Conservation (phyloP, 2,113 vertebrate species). For the Salvelinus namaycush region DNA sequence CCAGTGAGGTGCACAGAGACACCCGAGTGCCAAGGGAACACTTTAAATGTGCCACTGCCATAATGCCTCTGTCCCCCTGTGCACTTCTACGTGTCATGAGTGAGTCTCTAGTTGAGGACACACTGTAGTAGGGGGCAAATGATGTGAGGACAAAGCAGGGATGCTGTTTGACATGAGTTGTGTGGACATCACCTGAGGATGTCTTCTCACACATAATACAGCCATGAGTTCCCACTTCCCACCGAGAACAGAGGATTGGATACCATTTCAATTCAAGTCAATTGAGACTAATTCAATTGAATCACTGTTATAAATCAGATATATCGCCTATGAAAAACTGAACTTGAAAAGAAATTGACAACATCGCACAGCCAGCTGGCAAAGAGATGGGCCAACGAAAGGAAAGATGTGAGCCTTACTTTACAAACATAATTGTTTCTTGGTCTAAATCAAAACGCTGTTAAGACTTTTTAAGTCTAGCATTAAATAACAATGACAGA, state of each 20-base stretch:
- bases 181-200: not conserved
- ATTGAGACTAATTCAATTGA: not conserved
- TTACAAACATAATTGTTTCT: too few relatives aligned
- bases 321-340: too few relatives aligned
- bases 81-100: not conserved
- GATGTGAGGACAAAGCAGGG: not conserved
- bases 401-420: too few relatives aligned
- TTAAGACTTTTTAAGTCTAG: too few relatives aligned
- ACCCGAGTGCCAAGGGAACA: conserved; percentile 25
- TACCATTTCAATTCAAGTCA: not conserved
- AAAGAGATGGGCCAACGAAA: not conserved
- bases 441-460: too few relatives aligned
- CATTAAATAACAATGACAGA: not conserved
- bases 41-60: conserved; percentile 25
- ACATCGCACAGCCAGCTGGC: not conserved
- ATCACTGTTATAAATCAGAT: not conserved
- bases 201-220: not conserved
- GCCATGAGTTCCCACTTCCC: too few relatives aligned
- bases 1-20: conserved; percentile 42
- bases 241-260: not conserved
- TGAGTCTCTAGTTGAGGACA: not conserved
- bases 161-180: not conserved
- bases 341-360: too few relatives aligned
- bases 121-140: not conserved
- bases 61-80: conserved; percentile 21